Evolutionary conservation across 2,797 vertebrate genomes (phyloP), one percentile per base, ranked within the genome.

Genomic region (Gallinago nigripennis): DNA sequence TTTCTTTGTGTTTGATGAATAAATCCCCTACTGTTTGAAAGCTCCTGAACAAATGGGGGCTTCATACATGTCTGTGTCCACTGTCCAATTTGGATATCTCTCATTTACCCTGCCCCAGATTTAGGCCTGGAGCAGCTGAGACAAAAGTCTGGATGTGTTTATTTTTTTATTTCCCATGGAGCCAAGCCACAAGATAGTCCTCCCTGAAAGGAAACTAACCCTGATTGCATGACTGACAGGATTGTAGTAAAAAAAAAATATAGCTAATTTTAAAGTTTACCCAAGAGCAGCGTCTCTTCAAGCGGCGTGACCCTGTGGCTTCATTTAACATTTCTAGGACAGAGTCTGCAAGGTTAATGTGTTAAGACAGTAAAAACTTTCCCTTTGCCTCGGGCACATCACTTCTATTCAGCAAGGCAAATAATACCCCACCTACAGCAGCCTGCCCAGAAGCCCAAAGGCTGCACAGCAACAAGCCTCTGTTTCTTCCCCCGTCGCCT

Each of bases 391-490:
- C 35, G 37, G 90, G 94, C 96, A 96, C 69, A 96, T 91, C 87
- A 78, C 77, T 90, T 90, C 94, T 91, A 96, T 96, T 97, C 94
- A 97, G 89, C 70, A 90, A 80, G 90, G 65, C 96, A 97, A 97
- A 97, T 88, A 97, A 94, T 91, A 90, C 71, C 63, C 91, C 86
- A 94, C 96, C 93, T 86, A 90, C 75, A 94, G 93, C 88, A 71
- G 72, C 94, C 95, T 89, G 96, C 94, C 84, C 95, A 93, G 82
- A 85, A 97, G 95, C 93, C 91, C 92, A 80, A 86, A 92, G n/a
- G 94, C 92, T 96, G 96, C 91, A 93, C 95, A 95, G 97, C 97
- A 97, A 97, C 94, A 81, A 97, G 86, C 78, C 92, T 95, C 95
- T 16, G 3, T 96, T 82, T 88, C 95, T 95, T 84, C 77, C 91